These are phyloP conservation scores for Agriopis marginaria DNA, from an alignment of 2,888 invertebrate genomes.

Conservation along the genomic window DNA sequence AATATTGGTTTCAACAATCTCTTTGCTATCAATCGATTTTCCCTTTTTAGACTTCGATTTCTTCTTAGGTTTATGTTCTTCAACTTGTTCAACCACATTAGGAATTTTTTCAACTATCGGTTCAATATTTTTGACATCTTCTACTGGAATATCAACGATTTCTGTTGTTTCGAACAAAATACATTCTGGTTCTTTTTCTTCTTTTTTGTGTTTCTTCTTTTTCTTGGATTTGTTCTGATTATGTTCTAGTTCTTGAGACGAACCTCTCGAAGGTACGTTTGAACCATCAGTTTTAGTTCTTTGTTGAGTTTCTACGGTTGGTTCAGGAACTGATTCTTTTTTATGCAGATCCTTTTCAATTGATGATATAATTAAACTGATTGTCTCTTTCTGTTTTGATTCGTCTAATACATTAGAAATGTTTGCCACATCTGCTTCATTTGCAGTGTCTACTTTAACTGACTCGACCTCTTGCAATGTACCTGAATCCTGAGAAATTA, in stretches of 20 bases:
- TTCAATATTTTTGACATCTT: constrained; percentile 47
- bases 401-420: neutral
- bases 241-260: constrained; percentile 19
- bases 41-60: constrained; percentile 49
- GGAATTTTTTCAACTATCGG: constrained; percentile 49
- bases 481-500: neutral
- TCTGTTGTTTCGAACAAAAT: constrained; percentile 26
- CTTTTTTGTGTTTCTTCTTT: constrained; percentile 64
- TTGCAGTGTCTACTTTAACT: neutral
- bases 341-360: neutral
- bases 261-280: neutral
- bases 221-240: constrained; percentile 56
- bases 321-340: neutral
- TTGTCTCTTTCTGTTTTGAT: neutral
- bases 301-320: neutral
- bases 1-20: constrained; percentile 3
- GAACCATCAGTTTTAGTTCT: neutral
- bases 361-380: neutral
- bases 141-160: constrained; percentile 38
- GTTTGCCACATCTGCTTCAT: neutral
- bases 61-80: constrained; percentile 51
- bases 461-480: neutral
- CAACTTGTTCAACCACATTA: constrained; percentile 52
- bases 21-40: constrained; percentile 23
- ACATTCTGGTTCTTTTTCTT: constrained; percentile 46